A percentile compares a stretch with the other conserved stretches of the same genome.
These are phyloP conservation scores for Stenodera caucasica DNA, from an alignment of 2,888 invertebrate genomes.

Conservation along the genomic window DNA sequence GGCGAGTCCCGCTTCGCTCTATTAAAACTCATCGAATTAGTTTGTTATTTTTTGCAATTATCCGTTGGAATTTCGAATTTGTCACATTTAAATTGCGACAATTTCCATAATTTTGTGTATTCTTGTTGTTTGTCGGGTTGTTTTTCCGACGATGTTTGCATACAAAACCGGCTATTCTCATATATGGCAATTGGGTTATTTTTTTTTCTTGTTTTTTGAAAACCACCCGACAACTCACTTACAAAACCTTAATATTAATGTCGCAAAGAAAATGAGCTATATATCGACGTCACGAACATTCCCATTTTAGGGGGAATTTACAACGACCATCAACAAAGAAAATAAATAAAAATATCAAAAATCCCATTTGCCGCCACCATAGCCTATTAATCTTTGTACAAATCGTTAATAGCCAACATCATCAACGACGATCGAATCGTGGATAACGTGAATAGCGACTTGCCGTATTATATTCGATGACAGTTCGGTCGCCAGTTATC, in stretches of 20 bases:
- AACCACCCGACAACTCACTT: neutral
- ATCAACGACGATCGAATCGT: neutral
- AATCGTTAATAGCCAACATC: neutral
- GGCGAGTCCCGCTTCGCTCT: no score
- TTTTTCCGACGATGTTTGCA: neutral
- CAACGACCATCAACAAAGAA: neutral
- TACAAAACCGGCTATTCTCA: neutral
- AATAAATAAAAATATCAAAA: neutral
- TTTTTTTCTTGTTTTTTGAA: neutral
- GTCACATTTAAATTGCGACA: no score
- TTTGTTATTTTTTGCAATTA: no score
- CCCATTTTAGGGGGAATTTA: neutral
- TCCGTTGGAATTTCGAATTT: no score
- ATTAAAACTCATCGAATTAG: no score
- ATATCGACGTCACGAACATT: neutral
- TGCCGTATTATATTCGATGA: neutral
- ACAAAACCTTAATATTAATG: neutral
- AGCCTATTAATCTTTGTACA: no score
- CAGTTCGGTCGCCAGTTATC: neutral
- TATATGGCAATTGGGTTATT: neutral
- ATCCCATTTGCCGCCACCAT: no score
- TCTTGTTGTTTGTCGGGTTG: no score
- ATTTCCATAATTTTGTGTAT: no score
- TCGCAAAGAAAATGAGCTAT: neutral
- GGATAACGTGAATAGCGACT: neutral